A percentile compares a stretch with the other conserved stretches of the same genome.
Conservation (phyloP, 1,140 invertebrate genomes). For the Pseudoatta argentina region DNA sequence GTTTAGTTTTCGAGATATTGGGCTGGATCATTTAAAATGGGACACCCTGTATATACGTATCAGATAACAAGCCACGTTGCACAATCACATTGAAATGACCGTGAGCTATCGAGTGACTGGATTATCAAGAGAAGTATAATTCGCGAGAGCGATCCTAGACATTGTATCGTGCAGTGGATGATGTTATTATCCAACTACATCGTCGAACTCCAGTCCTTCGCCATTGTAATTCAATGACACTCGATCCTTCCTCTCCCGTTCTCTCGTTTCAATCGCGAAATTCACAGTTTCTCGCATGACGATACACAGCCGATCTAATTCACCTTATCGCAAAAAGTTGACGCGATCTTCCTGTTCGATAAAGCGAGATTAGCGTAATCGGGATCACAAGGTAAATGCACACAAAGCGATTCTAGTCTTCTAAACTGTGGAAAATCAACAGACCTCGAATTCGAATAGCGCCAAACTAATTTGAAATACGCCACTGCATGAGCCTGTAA, state of each 20-base stretch:
- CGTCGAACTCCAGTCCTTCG: conserved; percentile 15
- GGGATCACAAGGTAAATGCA: conserved; percentile 12
- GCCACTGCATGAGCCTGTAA: not conserved
- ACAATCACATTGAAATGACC: not conserved
- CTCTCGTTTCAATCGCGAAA: conserved; percentile 26
- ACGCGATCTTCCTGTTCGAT: conserved; percentile 18
- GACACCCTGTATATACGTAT: too few relatives aligned
- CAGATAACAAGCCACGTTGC: not conserved
- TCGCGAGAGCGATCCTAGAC: not conserved
- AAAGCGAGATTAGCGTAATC: conserved; percentile 46
- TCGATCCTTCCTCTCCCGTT: conserved; percentile 7
- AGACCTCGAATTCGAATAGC: not conserved
- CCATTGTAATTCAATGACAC: conserved; percentile 29
- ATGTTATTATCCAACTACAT: conserved; percentile 29
- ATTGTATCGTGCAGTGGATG: conserved; percentile 11
- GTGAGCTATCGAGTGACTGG: not conserved
- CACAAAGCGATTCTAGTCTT: not conserved
- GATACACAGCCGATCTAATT: conserved; percentile 26
- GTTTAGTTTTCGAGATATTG: too few relatives aligned
- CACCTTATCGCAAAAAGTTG: conserved; percentile 61
- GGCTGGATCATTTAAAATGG: too few relatives aligned
- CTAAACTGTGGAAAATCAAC: not conserved
- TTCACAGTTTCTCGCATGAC: conserved; percentile 44
- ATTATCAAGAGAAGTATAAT: not conserved
- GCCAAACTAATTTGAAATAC: not conserved